A percentile compares a stretch with the other conserved stretches of the same genome.
Evolutionary conservation across 2,888 invertebrate species (phyloP).

Genomic region (Drosophila monieri): DNA sequence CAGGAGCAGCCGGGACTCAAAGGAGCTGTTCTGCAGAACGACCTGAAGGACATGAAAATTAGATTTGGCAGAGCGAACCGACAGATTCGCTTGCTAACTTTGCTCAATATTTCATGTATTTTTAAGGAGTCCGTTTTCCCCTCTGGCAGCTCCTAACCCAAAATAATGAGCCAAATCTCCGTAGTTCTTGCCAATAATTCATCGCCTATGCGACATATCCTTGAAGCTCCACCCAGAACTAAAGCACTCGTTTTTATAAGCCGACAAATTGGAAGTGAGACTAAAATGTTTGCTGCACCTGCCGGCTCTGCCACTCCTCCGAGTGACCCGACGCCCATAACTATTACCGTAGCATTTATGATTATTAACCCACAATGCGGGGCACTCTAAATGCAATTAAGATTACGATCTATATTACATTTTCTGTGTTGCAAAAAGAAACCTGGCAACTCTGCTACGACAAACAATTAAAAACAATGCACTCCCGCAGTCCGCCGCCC

Average conservation of each 20-base stretch:
- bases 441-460: slow-evolving; percentile 64
- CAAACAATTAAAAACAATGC: slow-evolving; percentile 78
- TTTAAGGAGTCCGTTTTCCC: slow-evolving; percentile 10
- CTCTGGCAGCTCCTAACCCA: neutral
- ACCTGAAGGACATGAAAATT: slow-evolving; percentile 22
- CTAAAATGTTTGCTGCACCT: slow-evolving; percentile 16
- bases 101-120: slow-evolving; percentile 11
- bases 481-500: slow-evolving; percentile 35
- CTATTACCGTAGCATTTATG: slow-evolving; percentile 79
- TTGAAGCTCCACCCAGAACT: too few relatives aligned
- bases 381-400: slow-evolving; percentile 80
- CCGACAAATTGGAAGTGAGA: slow-evolving; percentile 3
- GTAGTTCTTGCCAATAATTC: too few relatives aligned
- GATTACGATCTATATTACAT: slow-evolving; percentile 74
- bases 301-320: slow-evolving; percentile 1
- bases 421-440: slow-evolving; percentile 44
- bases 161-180: neutral
- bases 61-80: slow-evolving; percentile 11
- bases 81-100: slow-evolving; percentile 9
- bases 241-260: too few relatives aligned
- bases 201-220: too few relatives aligned
- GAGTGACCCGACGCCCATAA: slow-evolving; percentile 33
- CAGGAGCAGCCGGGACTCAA: neutral
- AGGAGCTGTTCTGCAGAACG: slow-evolving; percentile 1
- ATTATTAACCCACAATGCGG: slow-evolving; percentile 80